Base-by-base conservation (phyloP, 2,797 vertebrate genomes). In the Trematomus bernacchii region DNA sequence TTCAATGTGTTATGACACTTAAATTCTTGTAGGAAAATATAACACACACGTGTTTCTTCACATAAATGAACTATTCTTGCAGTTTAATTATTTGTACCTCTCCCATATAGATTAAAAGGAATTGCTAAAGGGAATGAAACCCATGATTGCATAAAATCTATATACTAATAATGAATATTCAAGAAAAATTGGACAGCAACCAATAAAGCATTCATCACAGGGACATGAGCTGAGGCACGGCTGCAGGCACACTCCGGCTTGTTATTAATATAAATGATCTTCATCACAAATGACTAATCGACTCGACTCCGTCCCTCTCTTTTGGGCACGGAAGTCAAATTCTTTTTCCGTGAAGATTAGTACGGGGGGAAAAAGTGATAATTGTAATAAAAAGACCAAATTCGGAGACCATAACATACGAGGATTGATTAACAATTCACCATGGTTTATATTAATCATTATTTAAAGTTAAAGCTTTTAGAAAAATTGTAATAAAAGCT, bases 211-310 rank as follows among this genome's bases (percentile, higher is more conserved):
- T 92, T 91, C 82, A 92, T 93, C 92, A 91, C 73, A 77, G 71
- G 71, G 82, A 85, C 82, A 21, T 44, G 76, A 85, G 84, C 82
- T 66, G 82, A 81, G 77, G 77, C 86, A 62, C 43, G 53, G 85
- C 86, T 85, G 83, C 84, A 75, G 82, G 83, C 85, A 9, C 75
- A 75, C 42, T 85, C 86, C 59, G 19, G 46, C 69, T 88, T 85
- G 79, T 84, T 90, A 92, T 91, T 90, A 89, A 89, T 90, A 89
- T 87, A 80, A 89, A 92, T 88, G 76, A 84, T 86, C 72, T 76
- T 72, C 73, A 71, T 21, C 71, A 74, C 79, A 87, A 89, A 88
- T 87, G 77, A 89, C 80, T 88, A 85, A 91, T 89, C 64, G 76
- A 79, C 89, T 91, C 44, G 2, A 8, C 57, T 67, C 71, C 7